Percentiles rank a stretch among this genome's conserved stretches.
phyloP scores from a whole-genome alignment of 2,888 invertebrate species.

The Chrysodeixis includens region DNA sequence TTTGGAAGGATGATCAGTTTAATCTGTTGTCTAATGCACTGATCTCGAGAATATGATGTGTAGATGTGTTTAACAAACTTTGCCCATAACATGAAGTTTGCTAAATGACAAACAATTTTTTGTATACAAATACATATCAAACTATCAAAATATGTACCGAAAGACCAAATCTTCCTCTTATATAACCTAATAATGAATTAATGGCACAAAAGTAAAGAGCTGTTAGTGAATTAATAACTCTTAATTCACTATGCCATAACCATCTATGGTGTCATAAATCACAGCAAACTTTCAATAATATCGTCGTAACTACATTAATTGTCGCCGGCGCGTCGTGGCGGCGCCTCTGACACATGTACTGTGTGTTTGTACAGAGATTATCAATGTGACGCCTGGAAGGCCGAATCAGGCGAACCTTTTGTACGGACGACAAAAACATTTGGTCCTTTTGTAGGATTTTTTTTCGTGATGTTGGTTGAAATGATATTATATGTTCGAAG shows the following conservation, averaged over 20 bases:
- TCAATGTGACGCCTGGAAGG: neutral
- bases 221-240: neutral
- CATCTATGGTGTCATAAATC: slow-evolving; percentile 6
- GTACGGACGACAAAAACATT: neutral
- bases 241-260: slow-evolving; percentile 6
- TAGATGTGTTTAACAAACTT: no score
- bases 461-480: neutral
- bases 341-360: slow-evolving; percentile 5
- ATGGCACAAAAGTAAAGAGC: neutral
- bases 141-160: no score
- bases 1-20: no score
- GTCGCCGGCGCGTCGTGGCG: neutral
- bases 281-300: slow-evolving; percentile 6
- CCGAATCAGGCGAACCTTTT: neutral
- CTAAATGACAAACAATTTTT: no score
- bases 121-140: no score
- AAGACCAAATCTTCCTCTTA: no score
- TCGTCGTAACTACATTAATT: slow-evolving; percentile 9
- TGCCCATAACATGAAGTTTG: no score
- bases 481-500: no score
- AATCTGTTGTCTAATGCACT: no score
- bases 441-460: slow-evolving; percentile 1
- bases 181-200: neutral
- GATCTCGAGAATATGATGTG: no score
- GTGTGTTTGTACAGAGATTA: neutral